phyloP scores from a whole-genome alignment of 2,797 vertebrate species.

The Nannoperca australis region DNA sequence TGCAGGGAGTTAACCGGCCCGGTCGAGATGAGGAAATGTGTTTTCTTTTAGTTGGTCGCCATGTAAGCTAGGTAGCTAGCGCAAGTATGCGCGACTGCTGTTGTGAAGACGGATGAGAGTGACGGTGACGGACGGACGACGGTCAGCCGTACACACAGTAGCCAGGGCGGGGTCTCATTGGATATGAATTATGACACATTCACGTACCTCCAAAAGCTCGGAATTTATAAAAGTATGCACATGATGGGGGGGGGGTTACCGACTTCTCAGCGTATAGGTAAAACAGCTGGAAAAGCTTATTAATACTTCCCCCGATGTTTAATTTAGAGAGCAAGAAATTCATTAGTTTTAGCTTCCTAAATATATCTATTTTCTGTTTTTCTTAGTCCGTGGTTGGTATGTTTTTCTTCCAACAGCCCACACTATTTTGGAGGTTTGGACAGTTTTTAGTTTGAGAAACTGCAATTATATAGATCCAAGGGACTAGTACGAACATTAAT shows the following conservation, averaged over 20 bases:
- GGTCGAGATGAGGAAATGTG: conserved; percentile 24
- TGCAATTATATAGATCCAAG: too few relatives aligned
- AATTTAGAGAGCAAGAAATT: not conserved
- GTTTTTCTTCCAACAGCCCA: too few relatives aligned
- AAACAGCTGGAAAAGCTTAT: not conserved
- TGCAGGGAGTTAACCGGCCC: conserved; percentile 63
- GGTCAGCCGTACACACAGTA: conserved; percentile 56
- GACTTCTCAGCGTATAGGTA: too few relatives aligned
- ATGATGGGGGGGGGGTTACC: not conserved
- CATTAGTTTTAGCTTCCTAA: not conserved
- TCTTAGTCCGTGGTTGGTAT: too few relatives aligned
- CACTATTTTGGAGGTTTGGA: too few relatives aligned
- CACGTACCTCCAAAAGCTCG: conserved; percentile 21
- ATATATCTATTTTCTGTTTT: not conserved
- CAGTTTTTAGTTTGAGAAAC: too few relatives aligned
- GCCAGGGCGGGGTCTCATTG: conserved; percentile 82
- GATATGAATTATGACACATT: conserved; percentile 81
- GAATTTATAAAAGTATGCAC: not conserved
- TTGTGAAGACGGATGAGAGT: conserved; percentile 37
- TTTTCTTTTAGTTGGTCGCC: conserved; percentile 40
- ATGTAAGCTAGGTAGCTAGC: conserved; percentile 53
- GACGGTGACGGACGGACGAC: conserved; percentile 67
- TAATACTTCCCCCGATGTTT: not conserved
- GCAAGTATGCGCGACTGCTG: conserved; percentile 56
- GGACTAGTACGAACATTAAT: too few relatives aligned